Evolutionary conservation across 2,888 invertebrate species (phyloP), one percentile per base, ranked within the genome.

Genomic region (Cyrtodaria siliqua): DNA sequence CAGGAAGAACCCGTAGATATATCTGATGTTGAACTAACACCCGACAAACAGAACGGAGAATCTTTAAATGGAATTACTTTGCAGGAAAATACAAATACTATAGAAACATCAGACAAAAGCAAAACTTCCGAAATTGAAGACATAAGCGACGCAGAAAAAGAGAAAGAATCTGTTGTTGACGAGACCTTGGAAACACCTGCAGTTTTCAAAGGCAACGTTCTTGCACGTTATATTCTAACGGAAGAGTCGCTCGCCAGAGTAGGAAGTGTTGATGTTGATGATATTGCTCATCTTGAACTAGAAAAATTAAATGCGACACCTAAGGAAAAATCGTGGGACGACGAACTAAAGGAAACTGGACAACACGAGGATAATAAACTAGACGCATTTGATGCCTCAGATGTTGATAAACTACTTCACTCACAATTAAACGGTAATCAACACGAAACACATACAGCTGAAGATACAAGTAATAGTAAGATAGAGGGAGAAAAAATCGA

Each of bases 321-420:
- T 2, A 57, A 38, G 26, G 67, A 40, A 14, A 66, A 67, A 27
- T 67, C 73, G 8, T 73, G 61, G 67, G 63, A 63, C 20, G 74
- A 74, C 27, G 74, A 69, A 47, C 26, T 74, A 40, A 55, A 62
- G 14, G 64, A 64, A 52, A 50, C 49, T 50, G 42, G 3, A 18
- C 40, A 42, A 40, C 18, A 2, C 4, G 12, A 42, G 9, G 42
- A 12, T 12, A 18, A 1, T n/a, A 20, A 47, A 33, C 33, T 33
- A 4, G 33, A 33, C 4, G 33, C 33, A 8, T 33, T 33, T 4
- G 44, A 47, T 6, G 47, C 29, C 20, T 33, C 47, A 1, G 47
- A 60, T 27, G 24, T 47, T 16, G 60, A 60, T 18, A 60, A 47
- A 27, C 29, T 60, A n/a, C 47, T 47, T 24, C 44, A 60, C 18